Percentiles rank a stretch among this genome's conserved stretches.
These are phyloP conservation scores for Spinus olivaceus DNA, from an alignment of 2,797 vertebrate species.

Conservation along the genomic window DNA sequence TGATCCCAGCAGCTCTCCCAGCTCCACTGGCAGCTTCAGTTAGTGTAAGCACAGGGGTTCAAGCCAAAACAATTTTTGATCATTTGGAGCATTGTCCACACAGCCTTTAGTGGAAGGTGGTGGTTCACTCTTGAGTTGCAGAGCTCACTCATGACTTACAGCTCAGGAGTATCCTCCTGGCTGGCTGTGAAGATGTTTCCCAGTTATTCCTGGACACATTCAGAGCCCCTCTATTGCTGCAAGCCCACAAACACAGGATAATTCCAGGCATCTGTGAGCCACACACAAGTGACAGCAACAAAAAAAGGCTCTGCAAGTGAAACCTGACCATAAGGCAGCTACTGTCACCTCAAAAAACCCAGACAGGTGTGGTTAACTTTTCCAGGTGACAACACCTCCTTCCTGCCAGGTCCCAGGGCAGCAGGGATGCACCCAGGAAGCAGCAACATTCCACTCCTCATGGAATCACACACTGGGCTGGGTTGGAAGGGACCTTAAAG, in stretches of 20 bases:
- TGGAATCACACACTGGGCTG: neutral
- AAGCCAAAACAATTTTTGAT: neutral
- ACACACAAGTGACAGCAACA: fast-evolving
- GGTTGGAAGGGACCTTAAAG: neutral
- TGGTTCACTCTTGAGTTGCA: neutral
- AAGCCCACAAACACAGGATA: fast-evolving
- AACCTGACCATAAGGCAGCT: neutral
- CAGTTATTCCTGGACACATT: neutral
- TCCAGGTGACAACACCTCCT: neutral
- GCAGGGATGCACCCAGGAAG: neutral
- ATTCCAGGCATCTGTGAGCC: neutral
- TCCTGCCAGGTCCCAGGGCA: neutral
- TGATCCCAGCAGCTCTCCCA: neutral
- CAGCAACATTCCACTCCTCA: neutral
- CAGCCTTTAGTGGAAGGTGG: no score
- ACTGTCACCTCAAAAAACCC: neutral
- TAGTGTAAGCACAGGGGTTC: neutral
- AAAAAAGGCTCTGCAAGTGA: neutral
- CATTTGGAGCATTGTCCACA: neutral
- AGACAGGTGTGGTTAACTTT: neutral
- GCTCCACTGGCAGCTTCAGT: neutral
- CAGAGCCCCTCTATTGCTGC: fast-evolving
- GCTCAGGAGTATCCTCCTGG: neutral
- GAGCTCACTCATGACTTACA: neutral
- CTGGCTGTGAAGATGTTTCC: neutral